Evolutionary conservation across 2,113 vertebrate genomes (phyloP).

Genomic region (Dipodomys ordii): DNA sequence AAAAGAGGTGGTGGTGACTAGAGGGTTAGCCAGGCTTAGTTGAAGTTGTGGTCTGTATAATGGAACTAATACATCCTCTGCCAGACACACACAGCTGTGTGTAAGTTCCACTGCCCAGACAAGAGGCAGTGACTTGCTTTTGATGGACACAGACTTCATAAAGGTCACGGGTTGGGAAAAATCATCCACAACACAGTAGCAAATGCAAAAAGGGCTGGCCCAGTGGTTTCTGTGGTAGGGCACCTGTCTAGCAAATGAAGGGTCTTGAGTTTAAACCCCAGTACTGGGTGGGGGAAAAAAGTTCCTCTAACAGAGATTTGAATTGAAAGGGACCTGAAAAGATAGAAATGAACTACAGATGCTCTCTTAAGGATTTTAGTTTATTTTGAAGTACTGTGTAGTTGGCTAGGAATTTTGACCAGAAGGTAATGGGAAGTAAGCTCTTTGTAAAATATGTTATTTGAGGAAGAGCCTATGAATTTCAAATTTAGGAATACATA

Average conservation of each 20-base stretch:
- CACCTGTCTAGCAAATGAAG: too few relatives aligned
- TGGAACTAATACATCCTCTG: neutral
- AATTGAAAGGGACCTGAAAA: neutral
- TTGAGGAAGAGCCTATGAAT: neutral
- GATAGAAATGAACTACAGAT: neutral
- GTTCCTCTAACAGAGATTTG: neutral
- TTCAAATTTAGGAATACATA: neutral
- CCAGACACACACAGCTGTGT: neutral
- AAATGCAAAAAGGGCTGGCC: too few relatives aligned
- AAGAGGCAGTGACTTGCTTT: neutral
- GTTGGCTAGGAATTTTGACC: neutral
- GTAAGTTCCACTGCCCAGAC: neutral
- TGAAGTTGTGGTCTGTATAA: neutral
- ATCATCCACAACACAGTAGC: neutral
- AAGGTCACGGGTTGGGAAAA: neutral
- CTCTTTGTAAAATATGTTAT: constrained; percentile 24
- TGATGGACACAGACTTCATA: constrained; percentile 19
- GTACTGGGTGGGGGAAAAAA: too few relatives aligned
- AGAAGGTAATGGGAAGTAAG: neutral
- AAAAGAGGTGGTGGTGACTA: neutral
- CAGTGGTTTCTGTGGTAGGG: too few relatives aligned
- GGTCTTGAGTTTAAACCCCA: too few relatives aligned
- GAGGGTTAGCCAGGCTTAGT: neutral
- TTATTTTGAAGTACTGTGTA: constrained; percentile 36
- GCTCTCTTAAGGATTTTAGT: neutral